Conservation (phyloP, 1,140 invertebrate genomes). For the Drosophila sp. region DNA sequence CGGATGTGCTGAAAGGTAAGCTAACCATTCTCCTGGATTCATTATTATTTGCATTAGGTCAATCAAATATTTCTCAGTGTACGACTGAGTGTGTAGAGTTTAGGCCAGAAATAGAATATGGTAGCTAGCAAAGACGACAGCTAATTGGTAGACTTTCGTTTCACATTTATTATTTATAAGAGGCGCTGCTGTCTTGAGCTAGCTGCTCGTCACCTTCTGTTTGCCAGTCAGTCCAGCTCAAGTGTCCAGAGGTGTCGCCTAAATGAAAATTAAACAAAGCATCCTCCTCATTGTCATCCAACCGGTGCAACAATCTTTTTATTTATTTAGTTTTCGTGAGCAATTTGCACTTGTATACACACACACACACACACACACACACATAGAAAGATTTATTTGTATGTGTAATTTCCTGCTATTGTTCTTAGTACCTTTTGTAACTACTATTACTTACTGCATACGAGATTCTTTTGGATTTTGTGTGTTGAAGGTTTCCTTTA, state of each 20-base stretch:
- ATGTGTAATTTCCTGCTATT: constrained; percentile 30
- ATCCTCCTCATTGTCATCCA: constrained; percentile 15
- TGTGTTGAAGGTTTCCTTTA: constrained; percentile 34
- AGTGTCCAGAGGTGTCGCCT: constrained; percentile 50
- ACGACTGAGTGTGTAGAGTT: not conserved
- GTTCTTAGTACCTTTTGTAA: constrained; percentile 19
- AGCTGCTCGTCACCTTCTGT: constrained; percentile 22
- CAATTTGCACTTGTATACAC: constrained; percentile 47
- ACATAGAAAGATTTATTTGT: not conserved
- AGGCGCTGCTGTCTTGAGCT: constrained; percentile 36
- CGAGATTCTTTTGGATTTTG: constrained; percentile 27
- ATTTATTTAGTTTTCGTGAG: constrained; percentile 60
- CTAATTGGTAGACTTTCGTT: constrained; percentile 59
- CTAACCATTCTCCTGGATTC: too few species aligned
- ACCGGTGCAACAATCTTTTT: constrained; percentile 37
- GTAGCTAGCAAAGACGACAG: constrained; percentile 27
- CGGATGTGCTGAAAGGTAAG: constrained; percentile 85
- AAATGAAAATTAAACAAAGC: constrained; percentile 80
- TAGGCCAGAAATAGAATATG: constrained; percentile 41
- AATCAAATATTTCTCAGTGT: constrained; percentile 3
- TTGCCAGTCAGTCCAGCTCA: constrained; percentile 26
- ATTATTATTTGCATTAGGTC: too few species aligned
- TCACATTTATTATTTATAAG: constrained; percentile 57
- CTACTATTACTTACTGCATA: constrained; percentile 11
- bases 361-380: too few species aligned